These are phyloP conservation scores for Excalfactoria chinensis DNA, from an alignment of 2,113 vertebrate species.

Conservation along the genomic window DNA sequence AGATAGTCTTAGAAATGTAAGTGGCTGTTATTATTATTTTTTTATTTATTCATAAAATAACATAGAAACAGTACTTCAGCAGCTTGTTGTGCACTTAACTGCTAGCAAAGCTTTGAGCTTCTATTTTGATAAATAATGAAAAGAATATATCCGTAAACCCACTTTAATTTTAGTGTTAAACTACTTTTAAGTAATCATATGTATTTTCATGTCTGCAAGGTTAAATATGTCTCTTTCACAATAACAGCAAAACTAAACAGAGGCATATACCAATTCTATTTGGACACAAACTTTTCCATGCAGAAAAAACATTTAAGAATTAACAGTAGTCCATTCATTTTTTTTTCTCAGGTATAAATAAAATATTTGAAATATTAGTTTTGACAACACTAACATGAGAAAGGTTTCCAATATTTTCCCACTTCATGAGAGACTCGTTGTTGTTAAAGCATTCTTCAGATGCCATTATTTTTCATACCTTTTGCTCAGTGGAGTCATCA, in stretches of 20 bases:
- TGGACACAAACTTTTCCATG: not conserved
- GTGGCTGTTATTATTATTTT: not conserved
- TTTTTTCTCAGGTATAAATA: not conserved
- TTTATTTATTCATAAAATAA: not conserved
- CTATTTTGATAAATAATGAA: not conserved
- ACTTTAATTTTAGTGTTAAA: not conserved
- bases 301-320: not conserved
- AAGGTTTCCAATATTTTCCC: not conserved
- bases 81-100: not conserved
- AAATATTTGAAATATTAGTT: not conserved
- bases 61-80: not conserved
- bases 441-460: not conserved
- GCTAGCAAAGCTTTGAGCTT: not conserved
- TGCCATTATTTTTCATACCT: not conserved
- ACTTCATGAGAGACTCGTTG: not conserved
- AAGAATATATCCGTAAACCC: not conserved
- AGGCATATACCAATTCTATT: not conserved
- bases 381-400: not conserved
- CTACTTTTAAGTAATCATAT: not conserved
- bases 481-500: not conserved
- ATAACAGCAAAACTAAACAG: not conserved
- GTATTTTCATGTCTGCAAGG: not conserved
- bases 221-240: not conserved
- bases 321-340: not conserved
- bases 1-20: not conserved